A percentile compares a stretch with the other conserved stretches of the same genome.
phyloP scores from a whole-genome alignment of 2,797 vertebrate genomes.

The Epinephelus coioides region DNA sequence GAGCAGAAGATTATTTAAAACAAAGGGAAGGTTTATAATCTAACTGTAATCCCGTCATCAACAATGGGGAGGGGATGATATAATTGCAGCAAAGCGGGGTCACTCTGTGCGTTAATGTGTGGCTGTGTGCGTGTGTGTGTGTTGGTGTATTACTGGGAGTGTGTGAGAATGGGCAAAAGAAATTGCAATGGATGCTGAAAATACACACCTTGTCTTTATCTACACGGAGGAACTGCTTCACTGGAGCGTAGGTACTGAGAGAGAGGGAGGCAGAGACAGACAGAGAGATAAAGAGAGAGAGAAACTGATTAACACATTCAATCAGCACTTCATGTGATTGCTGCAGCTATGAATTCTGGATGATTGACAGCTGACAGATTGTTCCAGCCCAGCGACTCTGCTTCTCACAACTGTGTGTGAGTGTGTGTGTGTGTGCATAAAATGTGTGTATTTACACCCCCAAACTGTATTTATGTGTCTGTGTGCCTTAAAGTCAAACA shows the following conservation, averaged over 20 bases:
- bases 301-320: conserved; percentile 55
- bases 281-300: conserved; percentile 24
- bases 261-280: conserved; percentile 12
- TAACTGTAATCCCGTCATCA: conserved; percentile 73
- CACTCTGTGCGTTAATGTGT: conserved; percentile 22
- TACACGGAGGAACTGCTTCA: conserved; percentile 98
- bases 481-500: neutral
- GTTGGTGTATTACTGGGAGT: neutral
- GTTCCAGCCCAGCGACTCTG: conserved; percentile 24
- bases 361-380: conserved; percentile 65
- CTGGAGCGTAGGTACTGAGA: conserved; percentile 94
- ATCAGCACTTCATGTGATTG: conserved; percentile 60
- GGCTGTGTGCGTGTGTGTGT: conserved; percentile 28
- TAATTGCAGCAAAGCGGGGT: conserved; percentile 46
- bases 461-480: neutral
- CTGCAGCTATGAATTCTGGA: conserved; percentile 41
- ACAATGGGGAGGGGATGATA: conserved; percentile 43
- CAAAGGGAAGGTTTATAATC: conserved; percentile 70
- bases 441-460: neutral
- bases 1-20: conserved; percentile 71
- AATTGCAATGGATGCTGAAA: conserved; percentile 9
- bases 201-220: conserved; percentile 97
- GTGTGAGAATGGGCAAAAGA: conserved; percentile 2
- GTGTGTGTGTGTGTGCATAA: conserved; percentile 2
- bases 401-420: conserved; percentile 32